Base-by-base conservation (phyloP, 92 coral and sea anemone species). In the Bergia sp. region DNA sequence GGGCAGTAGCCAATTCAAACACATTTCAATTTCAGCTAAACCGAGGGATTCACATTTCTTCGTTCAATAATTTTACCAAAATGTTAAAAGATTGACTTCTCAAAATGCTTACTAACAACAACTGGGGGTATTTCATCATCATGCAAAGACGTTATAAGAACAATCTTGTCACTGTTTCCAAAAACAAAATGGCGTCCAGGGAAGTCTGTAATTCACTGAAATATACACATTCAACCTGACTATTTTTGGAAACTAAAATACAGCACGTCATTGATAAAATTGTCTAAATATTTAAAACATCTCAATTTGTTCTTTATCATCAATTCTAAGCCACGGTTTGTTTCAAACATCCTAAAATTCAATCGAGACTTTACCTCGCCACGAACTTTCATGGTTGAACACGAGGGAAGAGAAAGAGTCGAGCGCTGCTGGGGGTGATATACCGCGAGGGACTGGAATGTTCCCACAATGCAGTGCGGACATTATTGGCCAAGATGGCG, bases 351-450 rank as follows among this genome's bases (percentile, higher is more conserved):
- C 39, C 4, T 41, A 3, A 12, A 82, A 20, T 42, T 64, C 36
- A 65, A 20, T 42, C 38, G 7, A 42, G n/a, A 50, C 37, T 15
- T 90, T 95, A 97, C 99, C 99, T 95, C 95, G 43, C 99, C 99
- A 82, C 97, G 96, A 64, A 96, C 94, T 93, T 97, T 97, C 99
- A 97, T 97, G 91, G 66, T 93, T 97, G 94, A 72, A 91, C 94
- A 94, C 97, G 95, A 94, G 97, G 96, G 97, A 92, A 96, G 98
- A 97, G 96, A 93, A 89, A 89, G 92, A 89, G 73, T 66, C 7
- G 18, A 4, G 75, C 94, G 85, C 89, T 94, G 98, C 96, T 92
- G 98, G 98, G 98, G 98, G 96, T 73, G 55, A 65, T 92, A 86
- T 90, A 86, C 88, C 90, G 91, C 73, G 88, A 69, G 90, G 90